These are phyloP conservation scores for Limosa lapponica DNA, from an alignment of 2,797 vertebrate genomes.

Conservation along the genomic window DNA sequence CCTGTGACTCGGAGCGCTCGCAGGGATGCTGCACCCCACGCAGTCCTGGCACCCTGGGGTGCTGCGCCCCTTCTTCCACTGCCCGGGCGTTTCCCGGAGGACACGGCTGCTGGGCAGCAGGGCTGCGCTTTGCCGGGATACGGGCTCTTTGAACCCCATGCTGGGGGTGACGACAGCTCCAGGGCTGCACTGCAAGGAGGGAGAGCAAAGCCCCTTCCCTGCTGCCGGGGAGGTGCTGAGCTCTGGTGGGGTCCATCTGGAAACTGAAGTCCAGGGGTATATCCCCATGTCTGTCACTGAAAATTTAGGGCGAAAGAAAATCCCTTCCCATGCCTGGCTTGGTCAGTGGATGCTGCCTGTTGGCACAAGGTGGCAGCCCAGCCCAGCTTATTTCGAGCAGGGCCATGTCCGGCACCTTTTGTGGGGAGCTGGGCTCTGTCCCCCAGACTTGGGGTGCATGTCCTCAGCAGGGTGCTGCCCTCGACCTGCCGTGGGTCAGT, in stretches of 20 bases:
- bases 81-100: fast-evolving
- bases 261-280: fast-evolving
- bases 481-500: not conserved
- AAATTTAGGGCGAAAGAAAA: not conserved
- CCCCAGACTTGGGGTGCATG: fast-evolving
- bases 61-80: not conserved
- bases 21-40: not conserved
- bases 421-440: too few relatives aligned
- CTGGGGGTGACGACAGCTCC: not conserved
- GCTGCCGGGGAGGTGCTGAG: not conserved
- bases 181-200: not conserved
- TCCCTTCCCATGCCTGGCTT: not conserved
- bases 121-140: not conserved
- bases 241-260: not conserved
- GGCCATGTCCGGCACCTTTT: fast-evolving
- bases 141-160: fast-evolving
- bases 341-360: conserved; percentile 7
- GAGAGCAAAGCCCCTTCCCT: not conserved
- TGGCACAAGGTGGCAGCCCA: conserved; percentile 71
- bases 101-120: fast-evolving
- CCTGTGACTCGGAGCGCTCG: fast-evolving
- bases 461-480: not conserved
- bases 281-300: not conserved
- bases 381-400: not conserved
- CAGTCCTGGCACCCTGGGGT: not conserved